phyloP scores from a whole-genome alignment of 2,888 invertebrate genomes.

The Rhyacophila evoluta region DNA sequence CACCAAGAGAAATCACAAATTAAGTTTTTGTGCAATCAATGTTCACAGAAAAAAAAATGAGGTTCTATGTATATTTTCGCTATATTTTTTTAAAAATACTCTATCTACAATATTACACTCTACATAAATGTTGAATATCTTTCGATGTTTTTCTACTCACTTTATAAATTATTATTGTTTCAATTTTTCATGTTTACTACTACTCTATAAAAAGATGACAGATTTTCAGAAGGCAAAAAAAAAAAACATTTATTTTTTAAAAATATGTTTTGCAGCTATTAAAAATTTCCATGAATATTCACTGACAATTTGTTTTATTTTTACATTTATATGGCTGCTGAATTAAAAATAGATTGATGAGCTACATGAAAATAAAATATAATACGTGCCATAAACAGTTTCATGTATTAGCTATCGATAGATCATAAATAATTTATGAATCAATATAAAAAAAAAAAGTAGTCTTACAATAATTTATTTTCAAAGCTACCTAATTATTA shows the following conservation, averaged over 20 bases:
- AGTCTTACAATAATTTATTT: not conserved
- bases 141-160: conserved; percentile 42
- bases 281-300: no score
- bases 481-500: not conserved
- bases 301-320: no score
- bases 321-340: no score
- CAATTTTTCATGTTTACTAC: not conserved
- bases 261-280: no score
- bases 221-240: not conserved
- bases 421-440: no score
- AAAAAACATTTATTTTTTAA: no score
- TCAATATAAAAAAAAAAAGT: no score
- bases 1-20: not conserved
- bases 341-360: not conserved
- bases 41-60: not conserved
- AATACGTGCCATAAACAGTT: no score
- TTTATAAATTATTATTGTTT: not conserved
- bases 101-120: not conserved
- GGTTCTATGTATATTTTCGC: not conserved
- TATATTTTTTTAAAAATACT: not conserved
- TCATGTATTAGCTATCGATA: no score
- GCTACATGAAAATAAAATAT: not conserved
- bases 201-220: not conserved
- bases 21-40: not conserved
- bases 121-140: not conserved